Base-by-base conservation (phyloP, 2,113 vertebrate species). In the Protomyctophum bolini region DNA sequence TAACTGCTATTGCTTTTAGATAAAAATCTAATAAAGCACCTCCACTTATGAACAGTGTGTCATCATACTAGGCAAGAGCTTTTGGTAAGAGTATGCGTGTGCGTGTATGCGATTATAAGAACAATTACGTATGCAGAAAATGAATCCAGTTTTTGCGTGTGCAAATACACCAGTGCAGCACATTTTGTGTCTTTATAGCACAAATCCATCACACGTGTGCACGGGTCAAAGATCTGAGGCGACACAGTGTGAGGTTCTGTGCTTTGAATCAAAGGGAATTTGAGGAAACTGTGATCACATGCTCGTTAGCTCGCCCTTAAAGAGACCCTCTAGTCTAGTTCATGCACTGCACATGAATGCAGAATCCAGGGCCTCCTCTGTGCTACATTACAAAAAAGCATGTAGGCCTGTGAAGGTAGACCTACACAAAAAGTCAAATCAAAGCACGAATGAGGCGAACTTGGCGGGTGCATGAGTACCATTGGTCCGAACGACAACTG, bases 211-310 rank as follows among this genome's bases (percentile, higher is more conserved):
- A 66, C 3, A 62, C 28, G 15, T 58, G 7, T 41, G 4, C 5
- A 54, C 41, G 8, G 11, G 59, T 15, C 48, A 41, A 4, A 59
- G 68, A 52, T 55, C 29, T 49, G 12, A 66, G 58, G 50, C 21
- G 46, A 58, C 45, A 69, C 29, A 28, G 63, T 58, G 47, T 57
- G 10, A 46, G 10, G 63, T 50, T 10, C 5, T 8, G n/a, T 15
- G 21, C 10, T 9, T 14, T n/a, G 7, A 74, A 74, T 60, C 52
- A 66, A 66, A 69, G 12, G 29, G 60, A 74, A 81, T 73, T 61
- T n/a, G 3, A 41, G 33, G 41, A 62, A 70, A 1, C 62, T 79
- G 50, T 70, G 73, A 77, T 81, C 58, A 58, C 1, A 7, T 61
- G 52, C 48, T 54, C 10, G 51, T 66, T 63, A 70, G 65, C 68